phyloP scores from a whole-genome alignment of 2,797 vertebrate species.

The Mormyrus hasselquistii region DNA sequence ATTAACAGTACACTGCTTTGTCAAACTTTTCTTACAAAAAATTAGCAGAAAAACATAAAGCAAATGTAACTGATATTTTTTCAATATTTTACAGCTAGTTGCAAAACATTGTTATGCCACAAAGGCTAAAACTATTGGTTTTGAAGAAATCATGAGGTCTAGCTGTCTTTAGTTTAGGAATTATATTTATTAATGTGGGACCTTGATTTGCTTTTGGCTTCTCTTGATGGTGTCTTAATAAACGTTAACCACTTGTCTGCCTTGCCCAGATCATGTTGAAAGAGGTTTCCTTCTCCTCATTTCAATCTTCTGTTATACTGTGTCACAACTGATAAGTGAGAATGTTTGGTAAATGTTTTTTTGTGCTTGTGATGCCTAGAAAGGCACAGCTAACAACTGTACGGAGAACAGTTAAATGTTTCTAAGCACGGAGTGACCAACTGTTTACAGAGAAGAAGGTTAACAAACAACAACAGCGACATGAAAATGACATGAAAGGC shows the following conservation, averaged over 20 bases:
- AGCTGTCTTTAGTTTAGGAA: too few species aligned
- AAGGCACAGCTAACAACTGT: background rate
- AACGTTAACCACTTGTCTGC: background rate
- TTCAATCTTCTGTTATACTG: background rate
- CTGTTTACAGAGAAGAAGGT: background rate
- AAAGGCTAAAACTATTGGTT: background rate
- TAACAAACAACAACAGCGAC: background rate
- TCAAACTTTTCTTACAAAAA: too few species aligned
- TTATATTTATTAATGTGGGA: background rate
- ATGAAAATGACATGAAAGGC: background rate
- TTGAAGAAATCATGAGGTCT: too few species aligned
- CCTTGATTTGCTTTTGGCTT: background rate
- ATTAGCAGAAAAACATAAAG: too few species aligned
- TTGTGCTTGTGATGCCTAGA: background rate
- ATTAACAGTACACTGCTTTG: too few species aligned
- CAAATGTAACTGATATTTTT: background rate
- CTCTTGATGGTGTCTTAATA: background rate
- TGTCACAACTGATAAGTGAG: background rate
- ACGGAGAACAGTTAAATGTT: background rate
- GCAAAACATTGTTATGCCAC: background rate
- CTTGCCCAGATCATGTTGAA: background rate
- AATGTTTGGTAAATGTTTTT: background rate
- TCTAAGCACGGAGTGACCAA: background rate
- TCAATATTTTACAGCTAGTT: background rate
- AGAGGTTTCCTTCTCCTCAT: background rate